A percentile compares a stretch with the other conserved stretches of the same genome.
Conservation (phyloP, 2,113 vertebrate genomes). For the Arothron firmamentum region DNA sequence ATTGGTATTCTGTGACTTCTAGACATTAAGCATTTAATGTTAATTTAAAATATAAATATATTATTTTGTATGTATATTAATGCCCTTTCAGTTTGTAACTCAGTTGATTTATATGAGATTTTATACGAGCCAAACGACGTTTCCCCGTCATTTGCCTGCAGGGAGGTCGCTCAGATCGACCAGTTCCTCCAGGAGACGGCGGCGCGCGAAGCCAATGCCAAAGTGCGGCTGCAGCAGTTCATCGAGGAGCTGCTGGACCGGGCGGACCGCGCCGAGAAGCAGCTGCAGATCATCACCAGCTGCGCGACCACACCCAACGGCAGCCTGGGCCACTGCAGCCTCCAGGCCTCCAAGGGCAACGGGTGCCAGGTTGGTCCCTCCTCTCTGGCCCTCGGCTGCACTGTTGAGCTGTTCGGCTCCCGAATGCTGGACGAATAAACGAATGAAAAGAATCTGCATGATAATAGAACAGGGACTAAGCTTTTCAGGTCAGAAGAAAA, state of each 20-base stretch:
- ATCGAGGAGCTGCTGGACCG: constrained; percentile 98
- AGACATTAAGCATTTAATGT: too few species aligned
- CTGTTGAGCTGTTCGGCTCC: background rate
- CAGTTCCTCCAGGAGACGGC: constrained; percentile 98
- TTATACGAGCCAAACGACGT: too few species aligned
- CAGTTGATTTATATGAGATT: too few species aligned
- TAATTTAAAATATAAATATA: too few species aligned
- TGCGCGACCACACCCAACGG: constrained; percentile 91
- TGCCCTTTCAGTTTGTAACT: too few species aligned
- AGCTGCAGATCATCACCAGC: constrained; percentile 98
- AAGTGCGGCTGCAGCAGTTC: constrained; percentile 94
- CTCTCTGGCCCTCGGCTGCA: background rate
- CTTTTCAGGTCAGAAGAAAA: too few species aligned
- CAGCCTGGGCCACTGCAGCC: constrained; percentile 86
- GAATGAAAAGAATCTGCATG: background rate
- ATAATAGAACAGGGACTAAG: background rate
- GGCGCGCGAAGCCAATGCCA: constrained; percentile 90
- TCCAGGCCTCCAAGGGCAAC: constrained; percentile 78
- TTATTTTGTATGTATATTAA: too few species aligned
- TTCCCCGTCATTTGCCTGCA: constrained; percentile 40
- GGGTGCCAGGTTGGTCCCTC: constrained; percentile 70
- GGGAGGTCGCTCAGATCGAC: constrained; percentile 95
- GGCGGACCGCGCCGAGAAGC: constrained; percentile 91
- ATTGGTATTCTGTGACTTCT: too few species aligned
- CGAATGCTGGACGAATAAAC: background rate